Evolutionary conservation across 2,797 vertebrate species (phyloP).

Genomic region (Sebastes taczanowskii): DNA sequence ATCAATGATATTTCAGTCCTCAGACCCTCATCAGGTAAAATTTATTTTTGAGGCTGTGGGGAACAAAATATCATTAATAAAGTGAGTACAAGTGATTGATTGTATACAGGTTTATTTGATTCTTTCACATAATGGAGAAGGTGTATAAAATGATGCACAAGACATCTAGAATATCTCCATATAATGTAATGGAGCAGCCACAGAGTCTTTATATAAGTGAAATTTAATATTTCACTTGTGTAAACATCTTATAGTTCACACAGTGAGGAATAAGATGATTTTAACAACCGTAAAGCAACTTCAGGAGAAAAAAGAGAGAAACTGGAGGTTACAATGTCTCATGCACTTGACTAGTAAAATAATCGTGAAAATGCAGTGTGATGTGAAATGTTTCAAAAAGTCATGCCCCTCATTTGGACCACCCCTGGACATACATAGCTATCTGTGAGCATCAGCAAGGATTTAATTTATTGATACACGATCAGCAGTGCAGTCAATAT

Average conservation of each 20-base stretch:
- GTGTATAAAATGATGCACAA: not conserved
- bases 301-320: not conserved
- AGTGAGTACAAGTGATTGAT: not conserved
- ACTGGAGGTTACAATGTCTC: not conserved
- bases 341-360: not conserved
- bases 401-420: not conserved
- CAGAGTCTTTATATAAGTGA: not conserved
- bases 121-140: not conserved
- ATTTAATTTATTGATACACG: not conserved
- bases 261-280: not conserved
- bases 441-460: not conserved
- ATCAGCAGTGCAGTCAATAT: not conserved
- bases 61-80: not conserved
- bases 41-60: not conserved
- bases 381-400: not conserved
- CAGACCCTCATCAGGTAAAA: not conserved
- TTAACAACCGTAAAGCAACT: not conserved
- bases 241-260: not conserved
- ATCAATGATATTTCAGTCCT: not conserved
- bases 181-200: not conserved
- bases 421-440: not conserved
- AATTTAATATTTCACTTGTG: not conserved
- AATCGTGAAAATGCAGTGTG: not conserved
- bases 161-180: not conserved
- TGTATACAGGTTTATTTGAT: not conserved